Conservation (phyloP, 2,113 vertebrate species). For the Corydoras sp. region DNA sequence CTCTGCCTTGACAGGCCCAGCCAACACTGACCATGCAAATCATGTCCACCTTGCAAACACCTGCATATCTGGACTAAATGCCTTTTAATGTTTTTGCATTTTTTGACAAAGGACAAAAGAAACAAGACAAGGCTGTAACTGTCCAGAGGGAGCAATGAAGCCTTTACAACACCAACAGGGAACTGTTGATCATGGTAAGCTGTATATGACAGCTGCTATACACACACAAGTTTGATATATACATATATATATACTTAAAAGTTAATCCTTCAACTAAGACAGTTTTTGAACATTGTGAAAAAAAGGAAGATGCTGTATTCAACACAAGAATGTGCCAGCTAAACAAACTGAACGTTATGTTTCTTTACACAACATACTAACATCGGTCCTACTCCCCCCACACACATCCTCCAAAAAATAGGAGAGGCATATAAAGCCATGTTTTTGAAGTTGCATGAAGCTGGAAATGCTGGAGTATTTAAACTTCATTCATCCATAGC, state of each 20-base stretch:
- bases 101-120: conserved; percentile 12
- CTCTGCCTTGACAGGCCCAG: conserved; percentile 32
- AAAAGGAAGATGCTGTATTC: conserved; percentile 5
- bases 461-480: conserved; percentile 4
- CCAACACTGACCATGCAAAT: conserved; percentile 31
- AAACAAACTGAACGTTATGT: background rate
- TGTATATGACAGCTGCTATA: conserved; percentile 8
- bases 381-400: conserved; percentile 5
- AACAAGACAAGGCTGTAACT: background rate
- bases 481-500: conserved; percentile 11
- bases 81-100: conserved; percentile 21
- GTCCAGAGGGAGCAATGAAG: background rate
- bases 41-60: background rate
- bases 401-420: too few relatives aligned
- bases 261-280: background rate
- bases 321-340: background rate
- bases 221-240: conserved; percentile 16
- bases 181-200: conserved; percentile 23
- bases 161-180: conserved; percentile 11
- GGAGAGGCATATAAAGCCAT: background rate
- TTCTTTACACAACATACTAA: conserved; percentile 12
- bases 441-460: background rate
- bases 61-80: conserved; percentile 32
- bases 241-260: background rate
- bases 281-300: background rate